A percentile compares a stretch with the other conserved stretches of the same genome.
Evolutionary conservation across 2,797 vertebrate genomes (phyloP).

Genomic region (Gadopsis marmoratus): DNA sequence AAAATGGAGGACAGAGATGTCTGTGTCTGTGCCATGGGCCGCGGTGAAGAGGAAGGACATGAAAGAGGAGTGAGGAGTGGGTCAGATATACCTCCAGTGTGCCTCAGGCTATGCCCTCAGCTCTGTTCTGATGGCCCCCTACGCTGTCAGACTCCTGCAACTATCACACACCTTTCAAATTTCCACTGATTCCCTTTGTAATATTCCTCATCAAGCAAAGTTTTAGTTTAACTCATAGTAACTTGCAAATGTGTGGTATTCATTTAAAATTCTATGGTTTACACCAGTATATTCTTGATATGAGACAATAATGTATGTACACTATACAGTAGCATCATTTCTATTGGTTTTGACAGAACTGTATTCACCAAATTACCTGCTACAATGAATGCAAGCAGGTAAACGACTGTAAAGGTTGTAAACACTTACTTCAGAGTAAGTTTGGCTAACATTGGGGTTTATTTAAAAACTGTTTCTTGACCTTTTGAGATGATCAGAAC

Average conservation of each 20-base stretch:
- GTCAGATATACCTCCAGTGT: slow-evolving; percentile 63
- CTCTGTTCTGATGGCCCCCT: slow-evolving; percentile 50
- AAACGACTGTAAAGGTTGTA: background rate
- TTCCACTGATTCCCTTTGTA: slow-evolving; percentile 31
- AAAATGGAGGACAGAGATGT: slow-evolving; percentile 57
- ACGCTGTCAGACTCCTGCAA: slow-evolving; percentile 35
- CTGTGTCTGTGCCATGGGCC: slow-evolving; percentile 45
- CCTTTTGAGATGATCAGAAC: background rate
- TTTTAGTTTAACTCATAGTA: slow-evolving; percentile 13
- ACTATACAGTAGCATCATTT: background rate
- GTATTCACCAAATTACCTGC: too few species aligned
- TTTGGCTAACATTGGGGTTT: too few species aligned
- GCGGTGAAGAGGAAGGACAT: slow-evolving; percentile 46
- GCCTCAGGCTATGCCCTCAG: slow-evolving; percentile 67
- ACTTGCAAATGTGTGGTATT: background rate
- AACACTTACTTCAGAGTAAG: too few species aligned
- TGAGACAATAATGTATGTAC: background rate
- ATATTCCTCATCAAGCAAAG: slow-evolving; percentile 21
- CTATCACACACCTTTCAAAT: slow-evolving; percentile 50
- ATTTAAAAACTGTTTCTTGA: background rate
- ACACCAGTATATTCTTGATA: background rate
- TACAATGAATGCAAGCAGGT: background rate
- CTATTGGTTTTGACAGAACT: background rate
- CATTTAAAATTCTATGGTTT: slow-evolving; percentile 5
- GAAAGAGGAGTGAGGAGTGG: slow-evolving; percentile 65